Evolutionary conservation across 2,888 invertebrate genomes (phyloP).

Genomic region (Galerucella nymphaeae): DNA sequence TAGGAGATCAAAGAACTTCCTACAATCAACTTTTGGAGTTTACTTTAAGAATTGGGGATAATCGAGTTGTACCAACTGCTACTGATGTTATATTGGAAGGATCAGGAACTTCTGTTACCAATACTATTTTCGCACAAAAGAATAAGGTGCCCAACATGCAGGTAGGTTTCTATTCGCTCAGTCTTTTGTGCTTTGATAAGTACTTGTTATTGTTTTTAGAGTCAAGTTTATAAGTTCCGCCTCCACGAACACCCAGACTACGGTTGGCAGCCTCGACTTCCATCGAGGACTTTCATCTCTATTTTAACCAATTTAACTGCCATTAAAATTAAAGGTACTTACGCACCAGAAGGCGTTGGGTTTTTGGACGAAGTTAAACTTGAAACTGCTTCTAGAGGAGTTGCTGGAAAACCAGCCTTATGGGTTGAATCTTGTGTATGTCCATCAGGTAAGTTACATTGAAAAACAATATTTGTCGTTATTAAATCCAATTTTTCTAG

Average conservation of each 20-base stretch:
- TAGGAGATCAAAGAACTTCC: conserved; percentile 88
- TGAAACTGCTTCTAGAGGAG: conserved; percentile 83
- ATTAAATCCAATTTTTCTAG: conserved; percentile 45
- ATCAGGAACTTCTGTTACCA: conserved; percentile 75
- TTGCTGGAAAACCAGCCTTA: conserved; percentile 80
- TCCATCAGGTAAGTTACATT: conserved; percentile 71
- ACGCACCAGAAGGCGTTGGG: conserved; percentile 85
- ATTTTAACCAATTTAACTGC: conserved; percentile 94
- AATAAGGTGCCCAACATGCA: conserved; percentile 82
- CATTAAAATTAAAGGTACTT: conserved; percentile 93
- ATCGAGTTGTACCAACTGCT: conserved; percentile 82
- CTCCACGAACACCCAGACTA: conserved; percentile 83
- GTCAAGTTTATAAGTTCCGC: conserved; percentile 84
- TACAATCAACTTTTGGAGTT: conserved; percentile 95
- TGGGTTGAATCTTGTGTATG: conserved; percentile 98
- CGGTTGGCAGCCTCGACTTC: conserved; percentile 94
- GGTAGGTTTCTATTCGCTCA: conserved; percentile 63
- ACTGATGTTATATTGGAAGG: conserved; percentile 94
- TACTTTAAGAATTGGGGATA: conserved; percentile 85
- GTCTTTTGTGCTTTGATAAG: background rate
- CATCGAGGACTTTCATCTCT: conserved; percentile 90
- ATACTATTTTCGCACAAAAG: conserved; percentile 92
- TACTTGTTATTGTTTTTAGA: conserved; percentile 61
- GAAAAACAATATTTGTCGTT: background rate
- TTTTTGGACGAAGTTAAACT: conserved; percentile 90